Evolutionary conservation across 92 coral and sea anemone genomes (phyloP).

Genomic region (Galaxea fascicularis): DNA sequence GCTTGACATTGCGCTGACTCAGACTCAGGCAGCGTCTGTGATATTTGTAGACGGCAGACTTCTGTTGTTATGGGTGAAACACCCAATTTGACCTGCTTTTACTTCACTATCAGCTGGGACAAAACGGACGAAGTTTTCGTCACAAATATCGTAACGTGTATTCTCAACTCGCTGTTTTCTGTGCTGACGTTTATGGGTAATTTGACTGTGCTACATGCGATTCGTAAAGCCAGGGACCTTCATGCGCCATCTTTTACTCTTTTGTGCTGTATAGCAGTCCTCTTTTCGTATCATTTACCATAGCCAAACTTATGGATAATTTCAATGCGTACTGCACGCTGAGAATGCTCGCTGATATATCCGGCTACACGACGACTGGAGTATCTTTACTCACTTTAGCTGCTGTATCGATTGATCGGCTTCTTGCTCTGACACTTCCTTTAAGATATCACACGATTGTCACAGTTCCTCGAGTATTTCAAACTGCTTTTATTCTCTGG

Average conservation of each 20-base stretch:
- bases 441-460: slow-evolving; percentile 41
- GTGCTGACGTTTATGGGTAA: slow-evolving; percentile 6
- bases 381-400: slow-evolving; percentile 35
- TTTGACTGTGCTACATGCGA: slow-evolving; percentile 13
- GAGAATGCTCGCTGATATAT: not conserved
- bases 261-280: slow-evolving; percentile 32
- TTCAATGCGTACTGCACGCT: slow-evolving; percentile 2
- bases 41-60: too few relatives aligned
- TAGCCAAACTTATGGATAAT: slow-evolving; percentile 19
- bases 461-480: slow-evolving; percentile 6
- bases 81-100: not conserved
- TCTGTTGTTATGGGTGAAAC: too few relatives aligned
- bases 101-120: not conserved
- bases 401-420: slow-evolving; percentile 43
- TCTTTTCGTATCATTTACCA: slow-evolving; percentile 25
- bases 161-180: slow-evolving; percentile 38
- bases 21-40: too few relatives aligned
- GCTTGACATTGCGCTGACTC: too few relatives aligned
- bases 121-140: not conserved
- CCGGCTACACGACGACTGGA: slow-evolving; percentile 32
- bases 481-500: not conserved
- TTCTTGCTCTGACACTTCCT: slow-evolving; percentile 39
- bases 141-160: not conserved
- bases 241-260: slow-evolving; percentile 33
- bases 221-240: not conserved